Base-by-base conservation (phyloP, 2,888 invertebrate species). In the Caenorhabditis uteleia region DNA sequence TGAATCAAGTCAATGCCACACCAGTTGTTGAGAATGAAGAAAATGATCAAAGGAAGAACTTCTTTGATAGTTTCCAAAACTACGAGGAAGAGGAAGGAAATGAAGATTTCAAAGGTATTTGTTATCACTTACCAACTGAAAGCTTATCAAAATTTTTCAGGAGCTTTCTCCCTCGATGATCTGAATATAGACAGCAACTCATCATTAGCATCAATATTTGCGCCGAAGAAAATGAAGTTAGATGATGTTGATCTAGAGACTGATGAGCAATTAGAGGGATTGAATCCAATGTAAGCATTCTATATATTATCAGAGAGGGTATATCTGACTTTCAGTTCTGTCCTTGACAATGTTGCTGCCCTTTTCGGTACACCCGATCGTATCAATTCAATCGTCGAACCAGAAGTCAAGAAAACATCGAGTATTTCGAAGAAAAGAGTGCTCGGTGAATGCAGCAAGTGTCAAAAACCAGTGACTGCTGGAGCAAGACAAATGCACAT, bases 401-500 rank as follows among this genome's bases (percentile, higher is more conserved):
- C 56, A 3, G 42, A 46, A 18, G 38, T 48, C 7, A 53, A 60
- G 18, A 72, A 72, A 42, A 39, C 55, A 31, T 67, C 47, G 43
- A 70, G 70, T 12, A 54, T 70, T 8, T 58, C 70, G 10, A 82
- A 82, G 64, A 82, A 82, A 55, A 68, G 81, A 1, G 82, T 82
- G 12, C 75, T 82, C 39, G 82, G 82, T 2, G 75, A 78, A 55
- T 82, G 82, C 69, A 62, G 66, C 44, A 70, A 75, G 45, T 82
- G 82, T 43, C 74, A 78, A 53, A 82, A 82, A 60, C 81, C 81
- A 10, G 79, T 82, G 44, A 82, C 82, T 2, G 82, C 82, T 16
- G 82, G 82, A 7, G 81, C 81, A 12, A 57, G 82, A 20, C 81
- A 82, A 60, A 82, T 82, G 82, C 82, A 82, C 74, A 79, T 82